These are phyloP conservation scores for Phytoseiulus persimilis DNA, from an alignment of 2,888 invertebrate genomes.

Conservation along the genomic window DNA sequence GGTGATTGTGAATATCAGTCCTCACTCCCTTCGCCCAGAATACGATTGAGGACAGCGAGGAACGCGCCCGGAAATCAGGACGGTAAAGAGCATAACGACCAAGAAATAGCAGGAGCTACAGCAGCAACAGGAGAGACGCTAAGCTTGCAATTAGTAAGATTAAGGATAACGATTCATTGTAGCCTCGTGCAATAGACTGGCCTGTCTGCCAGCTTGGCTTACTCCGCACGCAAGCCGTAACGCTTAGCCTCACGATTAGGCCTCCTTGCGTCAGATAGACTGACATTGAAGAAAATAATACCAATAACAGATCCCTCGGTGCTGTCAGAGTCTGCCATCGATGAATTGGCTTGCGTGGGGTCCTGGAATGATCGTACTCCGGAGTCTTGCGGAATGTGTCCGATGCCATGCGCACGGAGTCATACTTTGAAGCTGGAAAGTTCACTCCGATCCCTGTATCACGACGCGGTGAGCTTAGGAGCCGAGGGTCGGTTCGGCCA, in stretches of 20 bases:
- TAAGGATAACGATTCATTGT: constrained; percentile 5
- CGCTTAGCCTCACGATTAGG: neutral
- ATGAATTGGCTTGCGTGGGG: too few species aligned
- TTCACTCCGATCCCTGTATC: neutral
- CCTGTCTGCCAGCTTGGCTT: neutral
- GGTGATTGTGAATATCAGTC: too few species aligned
- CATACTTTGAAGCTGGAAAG: neutral
- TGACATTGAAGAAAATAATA: neutral
- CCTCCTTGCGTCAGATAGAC: neutral
- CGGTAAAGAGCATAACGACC: neutral
- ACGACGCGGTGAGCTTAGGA: neutral
- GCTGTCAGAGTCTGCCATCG: neutral
- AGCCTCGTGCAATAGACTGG: neutral
- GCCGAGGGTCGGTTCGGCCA: neutral
- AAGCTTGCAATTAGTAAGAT: neutral
- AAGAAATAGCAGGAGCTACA: neutral
- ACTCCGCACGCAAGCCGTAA: neutral
- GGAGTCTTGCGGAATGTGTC: too few species aligned
- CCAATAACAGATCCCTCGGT: neutral
- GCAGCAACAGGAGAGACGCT: neutral
- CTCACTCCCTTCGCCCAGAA: too few species aligned
- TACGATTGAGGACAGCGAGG: neutral
- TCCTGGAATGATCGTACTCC: too few species aligned
- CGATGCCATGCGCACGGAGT: too few species aligned
- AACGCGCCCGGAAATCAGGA: neutral